A percentile compares a stretch with the other conserved stretches of the same genome.
Evolutionary conservation across 2,113 vertebrate genomes (phyloP).

Genomic region (Orycteropus afer): DNA sequence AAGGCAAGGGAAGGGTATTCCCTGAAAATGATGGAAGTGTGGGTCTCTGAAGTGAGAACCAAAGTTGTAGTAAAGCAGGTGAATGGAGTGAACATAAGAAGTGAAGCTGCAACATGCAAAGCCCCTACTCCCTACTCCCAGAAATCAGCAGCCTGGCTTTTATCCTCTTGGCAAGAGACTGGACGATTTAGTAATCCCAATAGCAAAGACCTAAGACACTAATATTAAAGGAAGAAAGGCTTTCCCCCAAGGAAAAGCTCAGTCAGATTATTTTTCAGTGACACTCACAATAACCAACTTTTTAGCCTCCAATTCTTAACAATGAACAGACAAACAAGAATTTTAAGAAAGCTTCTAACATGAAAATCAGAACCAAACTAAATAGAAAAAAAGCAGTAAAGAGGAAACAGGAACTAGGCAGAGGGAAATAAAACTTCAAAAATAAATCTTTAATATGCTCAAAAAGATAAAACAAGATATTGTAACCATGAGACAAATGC

Average conservation of each 20-base stretch:
- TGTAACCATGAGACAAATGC: neutral
- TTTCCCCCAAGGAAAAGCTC: neutral
- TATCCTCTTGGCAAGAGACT: neutral
- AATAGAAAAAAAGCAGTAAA: neutral
- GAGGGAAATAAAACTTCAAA: neutral
- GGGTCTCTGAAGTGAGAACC: neutral
- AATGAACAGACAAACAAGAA: neutral
- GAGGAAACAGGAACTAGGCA: neutral
- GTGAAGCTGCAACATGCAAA: neutral
- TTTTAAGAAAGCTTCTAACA: neutral
- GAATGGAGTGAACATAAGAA: neutral
- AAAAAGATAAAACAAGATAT: neutral
- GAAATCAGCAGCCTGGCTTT: neutral
- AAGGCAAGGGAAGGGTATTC: neutral
- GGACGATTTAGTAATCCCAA: neutral
- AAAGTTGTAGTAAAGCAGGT: constrained; percentile 23
- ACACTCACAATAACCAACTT: neutral
- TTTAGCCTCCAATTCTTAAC: neutral
- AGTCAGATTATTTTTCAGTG: neutral
- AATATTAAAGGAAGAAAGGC: neutral
- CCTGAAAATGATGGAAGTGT: neutral
- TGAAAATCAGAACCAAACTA: neutral
- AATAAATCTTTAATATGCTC: neutral
- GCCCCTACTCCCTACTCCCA: neutral
- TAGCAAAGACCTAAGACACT: neutral